Conservation (phyloP, 2,797 vertebrate species). For the Allobates femoralis region DNA sequence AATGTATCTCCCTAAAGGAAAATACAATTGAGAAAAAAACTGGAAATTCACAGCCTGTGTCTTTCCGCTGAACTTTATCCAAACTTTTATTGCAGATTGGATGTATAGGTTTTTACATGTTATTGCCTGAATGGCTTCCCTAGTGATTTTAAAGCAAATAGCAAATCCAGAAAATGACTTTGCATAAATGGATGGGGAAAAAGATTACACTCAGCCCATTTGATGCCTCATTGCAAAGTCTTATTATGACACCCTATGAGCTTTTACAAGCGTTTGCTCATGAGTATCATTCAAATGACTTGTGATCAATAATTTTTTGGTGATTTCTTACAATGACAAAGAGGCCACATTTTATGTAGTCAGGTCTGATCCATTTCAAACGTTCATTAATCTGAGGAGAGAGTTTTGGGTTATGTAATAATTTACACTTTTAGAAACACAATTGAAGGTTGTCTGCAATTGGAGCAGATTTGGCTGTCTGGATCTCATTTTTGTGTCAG, state of each 20-base stretch:
- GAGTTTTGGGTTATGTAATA: background rate
- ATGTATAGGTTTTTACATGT: constrained; percentile 49
- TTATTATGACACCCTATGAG: constrained; percentile 56
- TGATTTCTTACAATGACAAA: background rate
- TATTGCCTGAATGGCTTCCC: constrained; percentile 44
- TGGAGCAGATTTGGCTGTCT: background rate
- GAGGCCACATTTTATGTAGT: background rate
- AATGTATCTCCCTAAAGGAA: constrained; percentile 46
- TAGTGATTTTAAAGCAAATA: constrained; percentile 41
- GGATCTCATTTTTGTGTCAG: background rate
- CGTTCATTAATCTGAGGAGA: background rate
- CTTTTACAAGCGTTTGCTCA: constrained; percentile 53
- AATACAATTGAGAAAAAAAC: constrained; percentile 39
- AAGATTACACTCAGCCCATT: constrained; percentile 51
- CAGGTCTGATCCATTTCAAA: background rate
- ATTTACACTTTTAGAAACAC: background rate
- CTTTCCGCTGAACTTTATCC: constrained; percentile 46
- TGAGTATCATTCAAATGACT: constrained; percentile 33
- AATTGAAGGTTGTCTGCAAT: background rate
- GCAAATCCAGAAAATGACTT: constrained; percentile 28
- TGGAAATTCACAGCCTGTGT: constrained; percentile 27
- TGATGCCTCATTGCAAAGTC: constrained; percentile 58
- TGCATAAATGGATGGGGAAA: constrained; percentile 36
- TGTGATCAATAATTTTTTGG: constrained; percentile 44
- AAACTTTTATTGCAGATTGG: constrained; percentile 49